Evolutionary conservation across 2,888 invertebrate species (phyloP), one percentile per base, ranked within the genome.

Genomic region (Melieria picta): DNA sequence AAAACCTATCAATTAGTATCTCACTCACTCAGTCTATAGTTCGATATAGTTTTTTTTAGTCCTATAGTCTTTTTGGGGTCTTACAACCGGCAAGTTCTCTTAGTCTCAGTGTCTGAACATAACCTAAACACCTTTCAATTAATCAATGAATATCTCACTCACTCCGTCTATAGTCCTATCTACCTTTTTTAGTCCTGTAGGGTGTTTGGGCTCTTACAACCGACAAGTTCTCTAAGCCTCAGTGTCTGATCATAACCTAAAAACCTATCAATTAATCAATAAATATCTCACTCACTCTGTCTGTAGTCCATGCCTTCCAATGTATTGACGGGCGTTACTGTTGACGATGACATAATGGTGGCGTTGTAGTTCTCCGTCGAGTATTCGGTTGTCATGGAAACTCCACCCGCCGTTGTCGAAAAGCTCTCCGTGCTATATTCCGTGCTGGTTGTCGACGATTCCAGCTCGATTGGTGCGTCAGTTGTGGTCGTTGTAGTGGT

Each of bases 231-330:
- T 58, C 65, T 16, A 1, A 1, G 16, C 2, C 16, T 16, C 16
- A 16, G 16, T 2, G 2, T 16, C 16, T 16, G 16, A 16, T 1
- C 16, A 16, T 16, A 16, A 16, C 16, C 1, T 16, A 16, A 16
- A 16, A 1, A 16, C 16, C 16, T 2, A 16, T 16, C 16, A 30
- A 30, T 30, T 30, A 30, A 30, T 30, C 30, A 30, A 30, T 30
- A 2, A 4, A 30, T 5, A 10, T 58, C n/a, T 65, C 64, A 78
- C 79, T 82, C 72, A 87, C 87, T 82, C 81, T 87, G 85, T 73
- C 80, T 82, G 74, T 86, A 87, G 77, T 87, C 87, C 72, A 87
- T 80, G 77, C 87, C 87, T 78, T 87, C 87, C 68, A 87, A 72
- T 16, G 83, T 80, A 66, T 78, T 81, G 48, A 78, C 76, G 58